Evolutionary conservation across 2,797 vertebrate species (phyloP).

Genomic region (Champsocephalus gunnari): DNA sequence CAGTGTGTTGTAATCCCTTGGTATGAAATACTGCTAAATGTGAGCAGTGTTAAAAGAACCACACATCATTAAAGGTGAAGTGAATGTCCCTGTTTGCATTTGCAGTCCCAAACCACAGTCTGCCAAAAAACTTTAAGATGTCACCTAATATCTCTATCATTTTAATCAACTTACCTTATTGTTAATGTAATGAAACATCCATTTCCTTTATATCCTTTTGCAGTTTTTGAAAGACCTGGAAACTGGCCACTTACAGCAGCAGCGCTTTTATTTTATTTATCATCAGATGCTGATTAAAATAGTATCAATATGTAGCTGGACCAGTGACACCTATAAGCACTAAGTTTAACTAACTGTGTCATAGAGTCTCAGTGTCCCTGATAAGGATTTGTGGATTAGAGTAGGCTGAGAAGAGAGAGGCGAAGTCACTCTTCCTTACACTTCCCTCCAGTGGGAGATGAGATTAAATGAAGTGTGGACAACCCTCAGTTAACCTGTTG

Average conservation of each 20-base stretch:
- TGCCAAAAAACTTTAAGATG: neutral
- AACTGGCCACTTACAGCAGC: conserved; percentile 7
- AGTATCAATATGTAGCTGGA: conserved; percentile 30
- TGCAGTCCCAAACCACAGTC: neutral
- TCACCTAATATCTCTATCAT: neutral
- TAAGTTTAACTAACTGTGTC: conserved; percentile 54
- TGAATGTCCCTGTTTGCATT: neutral
- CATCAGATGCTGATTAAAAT: conserved; percentile 19
- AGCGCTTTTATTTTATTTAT: neutral
- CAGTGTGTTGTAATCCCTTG: neutral
- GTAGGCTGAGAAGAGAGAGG: conserved; percentile 80
- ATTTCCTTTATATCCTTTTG: conserved; percentile 39
- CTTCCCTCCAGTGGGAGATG: conserved; percentile 15
- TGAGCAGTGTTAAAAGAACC: neutral
- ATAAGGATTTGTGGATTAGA: conserved; percentile 91
- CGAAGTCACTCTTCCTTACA: conserved; percentile 77
- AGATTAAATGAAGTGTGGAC: conserved; percentile 17
- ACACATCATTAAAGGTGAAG: neutral
- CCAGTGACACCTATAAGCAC: conserved; percentile 28
- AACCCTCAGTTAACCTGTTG: conserved; percentile 4
- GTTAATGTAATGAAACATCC: conserved; percentile 49
- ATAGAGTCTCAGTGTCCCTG: conserved; percentile 82
- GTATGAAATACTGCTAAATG: neutral
- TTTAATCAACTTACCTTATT: conserved; percentile 61
- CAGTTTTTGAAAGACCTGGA: neutral